Percentiles rank a stretch among this genome's conserved stretches.
Conservation (phyloP, 2,888 invertebrate species). For the Caradrina kadenii region DNA sequence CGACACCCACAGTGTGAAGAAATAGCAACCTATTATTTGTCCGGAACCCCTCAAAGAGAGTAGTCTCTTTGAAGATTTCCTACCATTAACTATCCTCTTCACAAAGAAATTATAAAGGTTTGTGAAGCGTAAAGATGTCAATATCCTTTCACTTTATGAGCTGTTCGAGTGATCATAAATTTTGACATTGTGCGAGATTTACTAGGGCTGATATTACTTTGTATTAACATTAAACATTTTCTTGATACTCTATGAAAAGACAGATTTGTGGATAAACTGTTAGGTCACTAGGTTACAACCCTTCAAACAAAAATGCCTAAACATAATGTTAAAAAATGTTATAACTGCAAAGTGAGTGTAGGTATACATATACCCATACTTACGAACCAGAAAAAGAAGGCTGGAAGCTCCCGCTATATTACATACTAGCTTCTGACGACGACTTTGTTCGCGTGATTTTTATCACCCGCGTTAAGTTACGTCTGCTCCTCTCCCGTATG, state of each 20-base stretch:
- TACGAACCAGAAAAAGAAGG: too few species aligned
- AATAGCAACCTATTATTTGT: slow-evolving; percentile 21
- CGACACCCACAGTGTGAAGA: slow-evolving; percentile 14
- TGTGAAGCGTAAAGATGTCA: slow-evolving; percentile 55
- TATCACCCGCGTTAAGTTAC: too few species aligned
- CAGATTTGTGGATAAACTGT: too few species aligned
- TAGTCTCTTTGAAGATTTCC: slow-evolving; percentile 27
- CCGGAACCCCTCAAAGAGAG: slow-evolving; percentile 17
- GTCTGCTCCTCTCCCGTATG: too few species aligned
- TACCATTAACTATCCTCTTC: slow-evolving; percentile 17
- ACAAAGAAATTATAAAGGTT: slow-evolving; percentile 47
- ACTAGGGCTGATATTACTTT: slow-evolving; percentile 49
- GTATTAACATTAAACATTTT: neutral
- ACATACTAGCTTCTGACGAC: too few species aligned
- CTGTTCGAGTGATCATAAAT: slow-evolving; percentile 63
- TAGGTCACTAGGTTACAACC: too few species aligned
- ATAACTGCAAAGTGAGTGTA: too few species aligned
- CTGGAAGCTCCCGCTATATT: too few species aligned
- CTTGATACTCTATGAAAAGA: neutral
- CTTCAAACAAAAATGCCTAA: too few species aligned
- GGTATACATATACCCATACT: too few species aligned
- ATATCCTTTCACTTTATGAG: slow-evolving; percentile 71
- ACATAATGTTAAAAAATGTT: too few species aligned
- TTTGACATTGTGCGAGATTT: slow-evolving; percentile 38
- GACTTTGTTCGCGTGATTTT: too few species aligned